Conservation (phyloP, 1,140 invertebrate genomes). For the Uloborus diversus region DNA sequence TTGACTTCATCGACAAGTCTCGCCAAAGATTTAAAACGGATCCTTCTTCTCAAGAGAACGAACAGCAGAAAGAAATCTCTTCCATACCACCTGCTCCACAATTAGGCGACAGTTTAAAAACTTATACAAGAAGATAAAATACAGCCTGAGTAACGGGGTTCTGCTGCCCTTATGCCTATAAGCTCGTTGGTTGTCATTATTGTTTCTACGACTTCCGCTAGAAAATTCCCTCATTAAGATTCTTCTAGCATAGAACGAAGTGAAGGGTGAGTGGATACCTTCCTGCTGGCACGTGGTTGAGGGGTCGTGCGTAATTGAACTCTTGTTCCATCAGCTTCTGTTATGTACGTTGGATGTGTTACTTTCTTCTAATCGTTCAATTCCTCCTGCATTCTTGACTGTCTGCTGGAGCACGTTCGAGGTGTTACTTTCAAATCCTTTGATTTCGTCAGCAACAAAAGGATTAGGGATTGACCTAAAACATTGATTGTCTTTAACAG, state of each 20-base stretch:
- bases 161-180: background rate
- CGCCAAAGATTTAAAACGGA: no score
- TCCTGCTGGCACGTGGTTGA: background rate
- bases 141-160: background rate
- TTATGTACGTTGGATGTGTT: no score
- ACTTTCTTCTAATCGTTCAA: no score
- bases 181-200: constrained; percentile 2
- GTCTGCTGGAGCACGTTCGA: no score
- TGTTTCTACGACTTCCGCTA: background rate
- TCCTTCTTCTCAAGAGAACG: no score
- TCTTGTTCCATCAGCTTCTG: no score
- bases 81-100: background rate
- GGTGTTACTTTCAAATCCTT: no score
- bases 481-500: no score
- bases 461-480: no score
- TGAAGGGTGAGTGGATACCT: background rate
- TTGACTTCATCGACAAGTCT: no score
- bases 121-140: background rate
- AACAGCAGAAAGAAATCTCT: background rate
- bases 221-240: background rate
- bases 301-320: background rate
- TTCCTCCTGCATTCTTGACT: no score
- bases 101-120: constrained; percentile 15
- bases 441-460: no score
- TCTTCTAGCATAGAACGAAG: background rate